phyloP scores from a whole-genome alignment of 2,888 invertebrate genomes.

The Eupithecia vulgata region DNA sequence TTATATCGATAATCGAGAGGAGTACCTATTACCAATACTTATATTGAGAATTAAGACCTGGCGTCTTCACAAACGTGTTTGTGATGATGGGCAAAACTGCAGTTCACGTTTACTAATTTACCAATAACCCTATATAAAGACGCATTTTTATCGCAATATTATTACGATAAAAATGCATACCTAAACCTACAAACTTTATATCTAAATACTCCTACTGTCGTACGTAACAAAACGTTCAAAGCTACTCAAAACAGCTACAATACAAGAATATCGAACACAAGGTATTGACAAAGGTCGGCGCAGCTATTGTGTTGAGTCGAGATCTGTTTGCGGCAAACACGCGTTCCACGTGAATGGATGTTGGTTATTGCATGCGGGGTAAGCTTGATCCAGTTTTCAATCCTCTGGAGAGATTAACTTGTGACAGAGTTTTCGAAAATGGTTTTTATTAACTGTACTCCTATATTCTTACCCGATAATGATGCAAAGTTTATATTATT shows the following conservation, averaged over 20 bases:
- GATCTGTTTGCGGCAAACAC: slow-evolving; percentile 57
- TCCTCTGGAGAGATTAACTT: not conserved
- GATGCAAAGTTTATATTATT: too few species aligned
- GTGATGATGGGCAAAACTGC: too few species aligned
- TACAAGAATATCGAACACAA: slow-evolving; percentile 31
- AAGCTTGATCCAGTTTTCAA: slow-evolving; percentile 21
- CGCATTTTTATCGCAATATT: too few species aligned
- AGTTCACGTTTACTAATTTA: too few species aligned
- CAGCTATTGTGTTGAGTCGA: slow-evolving; percentile 51
- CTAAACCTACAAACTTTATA: not conserved
- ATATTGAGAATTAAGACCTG: too few species aligned
- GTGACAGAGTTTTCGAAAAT: not conserved
- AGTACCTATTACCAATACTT: too few species aligned
- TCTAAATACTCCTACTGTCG: not conserved
- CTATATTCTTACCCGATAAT: too few species aligned
- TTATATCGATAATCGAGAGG: too few species aligned
- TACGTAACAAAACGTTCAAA: not conserved
- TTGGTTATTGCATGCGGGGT: slow-evolving; percentile 31
- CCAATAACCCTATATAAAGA: too few species aligned
- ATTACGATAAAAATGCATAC: too few species aligned
- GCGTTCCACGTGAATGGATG: slow-evolving; percentile 43
- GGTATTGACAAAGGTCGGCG: slow-evolving; percentile 49
- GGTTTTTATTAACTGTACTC: not conserved
- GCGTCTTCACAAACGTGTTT: too few species aligned
- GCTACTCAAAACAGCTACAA: slow-evolving; percentile 23